Conservation (phyloP, 2,888 invertebrate species). For the Morpho deidamia region DNA sequence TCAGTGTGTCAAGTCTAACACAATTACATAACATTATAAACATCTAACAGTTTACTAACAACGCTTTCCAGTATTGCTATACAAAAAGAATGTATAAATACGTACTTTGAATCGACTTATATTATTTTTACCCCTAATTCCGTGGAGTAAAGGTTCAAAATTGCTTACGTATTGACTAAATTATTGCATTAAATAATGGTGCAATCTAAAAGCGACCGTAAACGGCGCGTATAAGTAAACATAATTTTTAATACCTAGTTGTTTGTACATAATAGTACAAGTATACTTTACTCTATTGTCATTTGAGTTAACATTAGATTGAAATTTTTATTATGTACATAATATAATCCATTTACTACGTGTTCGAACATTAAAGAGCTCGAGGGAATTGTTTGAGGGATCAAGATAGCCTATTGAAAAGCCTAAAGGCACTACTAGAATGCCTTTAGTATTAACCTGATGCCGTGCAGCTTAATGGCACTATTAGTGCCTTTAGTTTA, state of each 20-base stretch:
- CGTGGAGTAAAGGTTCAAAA: conserved; percentile 15
- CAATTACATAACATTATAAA: conserved; percentile 25
- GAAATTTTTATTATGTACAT: background rate
- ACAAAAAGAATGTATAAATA: conserved; percentile 10
- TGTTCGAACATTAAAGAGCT: too few relatives aligned
- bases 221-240: conserved; percentile 25
- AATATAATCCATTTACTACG: too few relatives aligned
- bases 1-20: background rate
- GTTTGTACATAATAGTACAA: conserved; percentile 52
- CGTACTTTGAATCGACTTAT: conserved; percentile 15
- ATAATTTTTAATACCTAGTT: conserved; percentile 33
- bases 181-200: conserved; percentile 12
- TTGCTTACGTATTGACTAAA: conserved; percentile 8
- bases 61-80: conserved; percentile 24
- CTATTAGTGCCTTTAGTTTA: too few relatives aligned
- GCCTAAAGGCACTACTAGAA: too few relatives aligned
- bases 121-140: conserved; percentile 15
- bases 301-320: conserved; percentile 30
- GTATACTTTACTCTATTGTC: conserved; percentile 52
- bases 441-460: too few relatives aligned
- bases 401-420: too few relatives aligned
- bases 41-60: conserved; percentile 25
- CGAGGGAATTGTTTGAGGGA: too few relatives aligned
- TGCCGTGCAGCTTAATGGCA: too few relatives aligned
- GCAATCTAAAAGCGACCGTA: conserved; percentile 5